Conservation (phyloP, 2,888 invertebrate genomes). For the Drosophila kanekoi region DNA sequence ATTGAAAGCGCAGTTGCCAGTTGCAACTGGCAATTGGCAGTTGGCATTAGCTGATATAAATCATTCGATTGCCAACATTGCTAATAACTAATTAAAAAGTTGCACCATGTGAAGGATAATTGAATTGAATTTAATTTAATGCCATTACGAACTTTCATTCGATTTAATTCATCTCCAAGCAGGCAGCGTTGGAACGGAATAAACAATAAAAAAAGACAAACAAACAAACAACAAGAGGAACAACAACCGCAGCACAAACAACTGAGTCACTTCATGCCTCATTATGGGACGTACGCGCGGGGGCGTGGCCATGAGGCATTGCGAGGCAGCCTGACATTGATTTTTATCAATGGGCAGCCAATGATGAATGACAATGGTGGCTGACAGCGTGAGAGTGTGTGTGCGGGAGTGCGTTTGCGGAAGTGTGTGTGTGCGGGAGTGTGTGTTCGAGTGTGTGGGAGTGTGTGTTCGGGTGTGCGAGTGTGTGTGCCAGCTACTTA, state of each 20-base stretch:
- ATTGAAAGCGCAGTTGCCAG: conserved; percentile 37
- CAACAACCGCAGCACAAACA: conserved; percentile 8
- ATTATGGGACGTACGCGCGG: conserved; percentile 21
- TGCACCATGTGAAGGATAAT: conserved; percentile 42
- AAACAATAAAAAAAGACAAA: conserved; percentile 23
- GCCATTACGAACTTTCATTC: conserved; percentile 47
- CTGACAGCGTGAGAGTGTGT: conserved; percentile 4
- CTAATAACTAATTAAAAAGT: conserved; percentile 72
- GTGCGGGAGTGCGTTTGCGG: background rate
- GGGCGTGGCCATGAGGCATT: conserved; percentile 13
- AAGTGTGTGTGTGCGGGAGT: background rate
- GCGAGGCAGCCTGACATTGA: conserved; percentile 36
- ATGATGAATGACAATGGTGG: conserved; percentile 48
- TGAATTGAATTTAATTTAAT: conserved; percentile 48
- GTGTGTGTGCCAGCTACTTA: conserved; percentile 4
- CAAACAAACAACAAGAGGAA: background rate
- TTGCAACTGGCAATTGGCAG: conserved; percentile 38
- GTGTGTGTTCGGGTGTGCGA: background rate
- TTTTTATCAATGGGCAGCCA: conserved; percentile 50
- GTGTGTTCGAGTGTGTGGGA: background rate
- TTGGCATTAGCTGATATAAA: conserved; percentile 37
- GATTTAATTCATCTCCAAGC: conserved; percentile 15
- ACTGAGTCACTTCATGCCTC: conserved; percentile 23
- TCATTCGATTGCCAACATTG: conserved; percentile 45
- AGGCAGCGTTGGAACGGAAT: background rate